Conservation (phyloP, 1,140 invertebrate genomes). For the Drosophila littoralis region DNA sequence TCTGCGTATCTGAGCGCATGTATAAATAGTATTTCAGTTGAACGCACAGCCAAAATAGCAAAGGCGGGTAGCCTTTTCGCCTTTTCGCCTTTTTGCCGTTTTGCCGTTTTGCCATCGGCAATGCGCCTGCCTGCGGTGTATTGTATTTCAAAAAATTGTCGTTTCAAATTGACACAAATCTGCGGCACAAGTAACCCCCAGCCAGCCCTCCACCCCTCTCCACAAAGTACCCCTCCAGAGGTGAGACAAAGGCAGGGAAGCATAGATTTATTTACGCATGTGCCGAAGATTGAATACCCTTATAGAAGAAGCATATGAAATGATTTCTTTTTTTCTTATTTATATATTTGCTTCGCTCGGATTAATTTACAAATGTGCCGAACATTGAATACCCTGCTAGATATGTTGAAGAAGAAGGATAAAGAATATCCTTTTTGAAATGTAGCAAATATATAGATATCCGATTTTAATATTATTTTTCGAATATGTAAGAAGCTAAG, state of each 20-base stretch:
- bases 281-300: no score
- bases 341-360: no score
- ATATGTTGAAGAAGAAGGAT: no score
- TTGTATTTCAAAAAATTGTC: slow-evolving; percentile 72
- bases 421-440: no score
- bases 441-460: no score
- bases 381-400: no score
- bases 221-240: slow-evolving; percentile 6
- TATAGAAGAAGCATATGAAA: no score
- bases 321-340: no score
- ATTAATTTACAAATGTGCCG: no score
- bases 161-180: slow-evolving; percentile 75
- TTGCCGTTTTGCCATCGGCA: neutral
- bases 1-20: slow-evolving; percentile 68
- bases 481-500: no score
- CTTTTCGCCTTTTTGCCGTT: slow-evolving; percentile 15
- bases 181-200: slow-evolving; percentile 2
- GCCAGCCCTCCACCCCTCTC: neutral
- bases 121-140: slow-evolving; percentile 28
- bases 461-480: no score
- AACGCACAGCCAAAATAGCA: slow-evolving; percentile 80
- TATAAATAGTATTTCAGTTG: slow-evolving; percentile 82
- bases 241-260: neutral
- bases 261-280: no score
- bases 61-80: slow-evolving; percentile 37